Conservation (phyloP, 1,140 invertebrate genomes). For the Lasioglossum baleicum region DNA sequence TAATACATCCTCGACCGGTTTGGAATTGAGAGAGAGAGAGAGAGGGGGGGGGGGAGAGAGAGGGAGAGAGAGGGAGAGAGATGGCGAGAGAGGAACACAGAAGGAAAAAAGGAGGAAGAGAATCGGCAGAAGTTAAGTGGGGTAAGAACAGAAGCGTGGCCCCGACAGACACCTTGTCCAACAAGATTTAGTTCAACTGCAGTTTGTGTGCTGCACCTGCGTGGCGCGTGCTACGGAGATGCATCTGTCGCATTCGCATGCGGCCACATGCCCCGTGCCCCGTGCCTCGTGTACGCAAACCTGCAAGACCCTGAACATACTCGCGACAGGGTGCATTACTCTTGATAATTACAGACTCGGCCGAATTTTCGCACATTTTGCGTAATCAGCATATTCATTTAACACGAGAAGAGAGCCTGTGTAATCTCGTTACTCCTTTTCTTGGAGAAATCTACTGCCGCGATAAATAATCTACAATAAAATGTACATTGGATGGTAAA, state of each 20-base stretch:
- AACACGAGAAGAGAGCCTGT: too few species aligned
- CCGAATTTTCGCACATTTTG: too few species aligned
- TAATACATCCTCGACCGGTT: slow-evolving; percentile 11
- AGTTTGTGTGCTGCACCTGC: slow-evolving; percentile 56
- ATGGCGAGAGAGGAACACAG: slow-evolving; percentile 8
- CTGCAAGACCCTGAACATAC: not conserved
- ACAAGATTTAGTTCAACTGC: slow-evolving; percentile 61
- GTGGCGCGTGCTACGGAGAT: slow-evolving; percentile 62
- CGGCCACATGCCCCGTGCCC: slow-evolving; percentile 27
- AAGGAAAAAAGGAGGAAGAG: not conserved
- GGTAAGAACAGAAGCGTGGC: slow-evolving; percentile 33
- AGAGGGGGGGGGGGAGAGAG: not conserved
- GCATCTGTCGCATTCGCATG: slow-evolving; percentile 58
- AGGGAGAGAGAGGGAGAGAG: too few species aligned
- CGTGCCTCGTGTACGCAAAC: not conserved
- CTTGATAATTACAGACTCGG: not conserved
- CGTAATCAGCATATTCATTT: too few species aligned
- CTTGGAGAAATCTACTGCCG: too few species aligned
- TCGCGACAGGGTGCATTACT: not conserved
- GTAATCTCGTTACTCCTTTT: too few species aligned
- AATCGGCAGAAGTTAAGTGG: slow-evolving; percentile 36
- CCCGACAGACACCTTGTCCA: slow-evolving; percentile 56
- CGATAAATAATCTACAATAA: too few species aligned
- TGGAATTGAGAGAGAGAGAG: not conserved
- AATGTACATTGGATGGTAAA: too few species aligned